Percentiles rank a stretch among this genome's conserved stretches.
These are phyloP conservation scores for Phoeniculus purpureus DNA, from an alignment of 2,797 vertebrate species.

Conservation along the genomic window DNA sequence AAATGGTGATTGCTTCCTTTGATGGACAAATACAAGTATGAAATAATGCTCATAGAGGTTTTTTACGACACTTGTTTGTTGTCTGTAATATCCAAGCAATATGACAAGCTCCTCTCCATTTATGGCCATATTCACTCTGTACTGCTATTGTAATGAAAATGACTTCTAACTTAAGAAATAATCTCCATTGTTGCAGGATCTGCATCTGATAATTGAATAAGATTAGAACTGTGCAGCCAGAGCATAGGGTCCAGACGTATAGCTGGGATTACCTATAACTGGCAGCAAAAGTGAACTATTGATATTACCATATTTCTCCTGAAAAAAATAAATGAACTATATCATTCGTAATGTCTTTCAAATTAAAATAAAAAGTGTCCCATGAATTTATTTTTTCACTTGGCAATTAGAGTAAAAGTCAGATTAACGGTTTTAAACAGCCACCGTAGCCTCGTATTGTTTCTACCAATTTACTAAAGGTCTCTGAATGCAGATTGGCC, in stretches of 20 bases:
- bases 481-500: conserved; percentile 33
- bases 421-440: conserved; percentile 25
- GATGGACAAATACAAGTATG: neutral
- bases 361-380: conserved; percentile 15
- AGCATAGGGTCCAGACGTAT: neutral
- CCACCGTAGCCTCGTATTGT: neutral
- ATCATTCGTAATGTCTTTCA: neutral
- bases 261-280: neutral
- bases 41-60: neutral
- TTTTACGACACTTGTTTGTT: neutral
- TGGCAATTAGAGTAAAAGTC: conserved; percentile 8
- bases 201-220: conserved; percentile 6
- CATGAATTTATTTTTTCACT: neutral
- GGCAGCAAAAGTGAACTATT: neutral
- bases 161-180: conserved; percentile 41
- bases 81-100: neutral
- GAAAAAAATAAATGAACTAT: neutral
- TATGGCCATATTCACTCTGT: neutral
- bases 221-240: neutral
- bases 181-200: conserved; percentile 1
- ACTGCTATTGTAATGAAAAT: conserved; percentile 64
- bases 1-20: neutral
- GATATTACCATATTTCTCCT: neutral
- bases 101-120: neutral
- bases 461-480: conserved; percentile 20